Conservation (phyloP, 2,113 vertebrate species). For the Heteronetta atricapilla region DNA sequence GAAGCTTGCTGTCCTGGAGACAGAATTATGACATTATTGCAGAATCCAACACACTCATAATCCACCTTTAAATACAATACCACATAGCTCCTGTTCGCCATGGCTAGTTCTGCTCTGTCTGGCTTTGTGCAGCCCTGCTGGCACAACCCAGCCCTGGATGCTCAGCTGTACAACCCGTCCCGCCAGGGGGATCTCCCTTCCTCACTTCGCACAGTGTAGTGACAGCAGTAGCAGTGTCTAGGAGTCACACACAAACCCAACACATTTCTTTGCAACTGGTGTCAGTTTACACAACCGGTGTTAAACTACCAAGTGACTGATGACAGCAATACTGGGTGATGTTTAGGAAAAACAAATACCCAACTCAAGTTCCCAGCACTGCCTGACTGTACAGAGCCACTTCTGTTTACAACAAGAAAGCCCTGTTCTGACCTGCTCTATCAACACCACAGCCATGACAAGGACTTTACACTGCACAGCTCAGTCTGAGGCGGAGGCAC, state of each 20-base stretch:
- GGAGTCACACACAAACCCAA: neutral
- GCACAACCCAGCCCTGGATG: neutral
- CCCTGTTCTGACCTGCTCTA: neutral
- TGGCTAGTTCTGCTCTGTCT: neutral
- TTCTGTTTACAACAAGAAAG: neutral
- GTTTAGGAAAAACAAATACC: constrained; percentile 44
- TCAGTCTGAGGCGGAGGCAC: neutral
- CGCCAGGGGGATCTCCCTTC: neutral
- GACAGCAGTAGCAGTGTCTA: neutral
- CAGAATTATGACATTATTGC: constrained; percentile 51
- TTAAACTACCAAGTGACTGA: neutral
- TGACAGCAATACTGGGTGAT: neutral
- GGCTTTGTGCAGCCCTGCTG: neutral
- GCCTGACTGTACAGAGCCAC: neutral
- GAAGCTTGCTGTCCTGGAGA: constrained; percentile 74
- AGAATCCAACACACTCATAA: constrained; percentile 42
- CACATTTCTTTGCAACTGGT: neutral
- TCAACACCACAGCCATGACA: neutral
- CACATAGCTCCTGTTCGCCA: neutral
- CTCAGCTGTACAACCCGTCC: neutral
- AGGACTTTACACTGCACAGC: neutral
- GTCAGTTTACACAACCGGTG: neutral
- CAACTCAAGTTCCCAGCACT: constrained; percentile 34
- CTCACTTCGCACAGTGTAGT: neutral
- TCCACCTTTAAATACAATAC: constrained; percentile 25